Percentiles rank a stretch among this genome's conserved stretches.
phyloP scores from a whole-genome alignment of 2,888 invertebrate genomes.

The Spicauda simplicius region DNA sequence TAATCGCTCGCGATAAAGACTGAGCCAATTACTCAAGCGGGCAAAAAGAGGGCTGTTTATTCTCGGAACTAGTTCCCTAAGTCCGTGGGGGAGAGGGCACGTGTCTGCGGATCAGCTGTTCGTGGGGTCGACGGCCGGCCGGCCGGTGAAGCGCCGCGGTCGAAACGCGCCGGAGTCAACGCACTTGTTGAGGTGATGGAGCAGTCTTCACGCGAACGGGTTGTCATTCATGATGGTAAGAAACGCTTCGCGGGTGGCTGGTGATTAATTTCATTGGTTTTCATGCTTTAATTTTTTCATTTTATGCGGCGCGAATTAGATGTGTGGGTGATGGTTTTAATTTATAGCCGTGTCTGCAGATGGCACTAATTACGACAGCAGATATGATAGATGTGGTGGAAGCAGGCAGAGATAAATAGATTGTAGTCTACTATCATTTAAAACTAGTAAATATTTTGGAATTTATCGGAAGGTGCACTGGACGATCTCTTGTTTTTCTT shows the following conservation, averaged over 20 bases:
- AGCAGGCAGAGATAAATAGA: no score
- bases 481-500: no score
- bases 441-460: no score
- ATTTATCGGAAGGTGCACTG: no score
- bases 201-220: constrained; percentile 34
- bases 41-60: constrained; percentile 47
- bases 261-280: constrained; percentile 21
- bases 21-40: constrained; percentile 45
- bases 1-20: constrained; percentile 40
- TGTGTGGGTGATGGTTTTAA: constrained; percentile 4
- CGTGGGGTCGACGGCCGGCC: constrained; percentile 48
- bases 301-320: constrained; percentile 14
- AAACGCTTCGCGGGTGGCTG: constrained; percentile 32
- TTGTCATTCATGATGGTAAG: constrained; percentile 34
- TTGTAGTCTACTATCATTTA: no score
- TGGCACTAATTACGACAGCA: not conserved
- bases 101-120: constrained; percentile 51
- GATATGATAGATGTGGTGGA: no score
- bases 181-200: constrained; percentile 45
- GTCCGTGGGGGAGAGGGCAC: constrained; percentile 45
- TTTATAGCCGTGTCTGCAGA: not conserved
- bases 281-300: constrained; percentile 14
- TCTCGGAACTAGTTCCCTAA: constrained; percentile 43
- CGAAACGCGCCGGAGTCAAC: constrained; percentile 53
- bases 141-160: constrained; percentile 34